phyloP scores from a whole-genome alignment of 1,140 invertebrate species.

The Heliconius hermathena region DNA sequence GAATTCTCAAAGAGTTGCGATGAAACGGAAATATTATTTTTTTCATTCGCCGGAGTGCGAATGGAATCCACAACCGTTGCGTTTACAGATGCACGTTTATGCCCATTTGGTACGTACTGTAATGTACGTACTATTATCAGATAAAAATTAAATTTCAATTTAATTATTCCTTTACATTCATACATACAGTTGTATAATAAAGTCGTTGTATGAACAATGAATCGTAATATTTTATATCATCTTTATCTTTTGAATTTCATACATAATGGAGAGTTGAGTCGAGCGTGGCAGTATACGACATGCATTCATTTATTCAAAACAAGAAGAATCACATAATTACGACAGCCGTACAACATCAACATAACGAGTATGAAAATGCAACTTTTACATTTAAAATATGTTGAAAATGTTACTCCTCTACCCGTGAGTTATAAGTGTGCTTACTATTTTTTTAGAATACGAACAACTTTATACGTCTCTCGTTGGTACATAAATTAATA shows the following conservation, averaged over 20 bases:
- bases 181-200: not conserved
- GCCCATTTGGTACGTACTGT: too few species aligned
- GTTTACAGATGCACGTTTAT: too few species aligned
- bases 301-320: constrained; percentile 14
- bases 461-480: not conserved
- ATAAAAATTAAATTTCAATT: too few species aligned
- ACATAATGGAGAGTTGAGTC: not conserved
- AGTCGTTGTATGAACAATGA: not conserved
- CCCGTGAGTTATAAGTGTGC: not conserved
- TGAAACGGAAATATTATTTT: too few species aligned
- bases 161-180: not conserved
- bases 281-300: not conserved
- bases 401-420: not conserved
- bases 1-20: too few species aligned
- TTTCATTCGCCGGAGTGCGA: too few species aligned
- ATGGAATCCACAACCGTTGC: too few species aligned
- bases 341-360: not conserved
- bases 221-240: not conserved
- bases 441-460: not conserved
- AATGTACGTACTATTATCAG: too few species aligned
- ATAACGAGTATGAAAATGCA: not conserved
- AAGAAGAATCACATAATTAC: constrained; percentile 13
- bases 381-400: constrained; percentile 11
- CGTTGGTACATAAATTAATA: not conserved
- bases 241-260: constrained; percentile 9